Conservation (phyloP, 2,797 vertebrate species). For the Fistularia commersonii region DNA sequence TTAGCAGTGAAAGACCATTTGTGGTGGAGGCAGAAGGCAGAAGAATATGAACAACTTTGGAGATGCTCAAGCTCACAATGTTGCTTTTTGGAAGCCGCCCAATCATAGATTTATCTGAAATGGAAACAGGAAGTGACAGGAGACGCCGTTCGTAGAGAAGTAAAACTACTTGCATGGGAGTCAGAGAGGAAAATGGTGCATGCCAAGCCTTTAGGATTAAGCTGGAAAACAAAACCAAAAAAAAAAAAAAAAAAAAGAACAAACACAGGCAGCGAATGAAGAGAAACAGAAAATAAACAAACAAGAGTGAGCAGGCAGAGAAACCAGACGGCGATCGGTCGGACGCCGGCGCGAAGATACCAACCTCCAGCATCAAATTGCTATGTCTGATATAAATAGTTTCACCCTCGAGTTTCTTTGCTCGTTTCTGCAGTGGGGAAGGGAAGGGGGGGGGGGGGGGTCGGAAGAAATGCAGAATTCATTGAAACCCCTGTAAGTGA, state of each 20-base stretch:
- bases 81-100: conserved; percentile 10
- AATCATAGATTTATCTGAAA: conserved; percentile 38
- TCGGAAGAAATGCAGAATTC: conserved; percentile 9
- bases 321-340: conserved; percentile 29
- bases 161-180: conserved; percentile 75
- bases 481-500: too few relatives aligned
- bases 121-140: conserved; percentile 12
- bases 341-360: conserved; percentile 78
- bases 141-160: conserved; percentile 23
- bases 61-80: too few relatives aligned
- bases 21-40: too few relatives aligned
- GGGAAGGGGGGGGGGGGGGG: conserved; percentile 67
- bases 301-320: conserved; percentile 38
- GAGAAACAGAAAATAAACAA: conserved; percentile 26
- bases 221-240: conserved; percentile 56
- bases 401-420: conserved; percentile 99
- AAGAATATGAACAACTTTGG: too few relatives aligned
- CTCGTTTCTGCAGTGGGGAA: conserved; percentile 90
- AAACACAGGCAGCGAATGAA: conserved; percentile 38
- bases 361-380: conserved; percentile 99
- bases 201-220: conserved; percentile 72
- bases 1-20: too few relatives aligned
- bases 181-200: conserved; percentile 76
- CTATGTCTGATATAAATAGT: conserved; percentile 99
- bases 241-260: conserved; percentile 24